Evolutionary conservation across 2,888 invertebrate genomes (phyloP), one percentile per base, ranked within the genome.

Genomic region (Ennomos fuscantarius): DNA sequence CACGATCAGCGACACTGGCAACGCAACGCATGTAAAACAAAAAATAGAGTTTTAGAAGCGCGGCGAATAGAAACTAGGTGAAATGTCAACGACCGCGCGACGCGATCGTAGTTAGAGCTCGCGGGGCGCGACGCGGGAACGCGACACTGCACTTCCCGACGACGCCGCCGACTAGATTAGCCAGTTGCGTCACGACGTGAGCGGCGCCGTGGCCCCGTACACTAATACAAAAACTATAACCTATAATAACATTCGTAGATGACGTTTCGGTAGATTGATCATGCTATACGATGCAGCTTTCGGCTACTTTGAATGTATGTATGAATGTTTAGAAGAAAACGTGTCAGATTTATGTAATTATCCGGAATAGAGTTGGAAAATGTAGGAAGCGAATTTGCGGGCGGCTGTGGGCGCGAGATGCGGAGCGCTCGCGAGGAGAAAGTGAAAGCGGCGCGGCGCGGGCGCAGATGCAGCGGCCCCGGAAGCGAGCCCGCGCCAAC

Each of bases 81-180:
- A 91, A 90, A 89, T 83, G 92, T 92, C 84, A 91, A 91, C 74
- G 92, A 91, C 92, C 92, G 91, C 80, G 79, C 85, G 78, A 78
- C 78, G 84, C 79, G 87, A 80, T 84, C 86, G 83, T 79, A 82
- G 87, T 81, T 85, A 81, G 83, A 79, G 79, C 74, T 79, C 75
- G 89, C 85, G 88, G 86, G 81, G 87, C 74, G 88, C 80, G 86
- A 76, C 79, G 89, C 85, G 79, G 91, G 91, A 91, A 87, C 90
- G 87, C 90, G 91, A 90, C 91, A 90, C 91, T 92, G 92, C 90
- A 91, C 92, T 92, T 92, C 92, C 91, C 91, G 91, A 90, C 88
- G 86, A 80, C 84, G 84, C 87, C 56, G 85, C 89, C 89, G 87
- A 88, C 90, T 91, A 91, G 90, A 91, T 92, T 92, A 92, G 89